Evolutionary conservation across 2,113 vertebrate species (phyloP).

Genomic region (Phaethon lepturus): DNA sequence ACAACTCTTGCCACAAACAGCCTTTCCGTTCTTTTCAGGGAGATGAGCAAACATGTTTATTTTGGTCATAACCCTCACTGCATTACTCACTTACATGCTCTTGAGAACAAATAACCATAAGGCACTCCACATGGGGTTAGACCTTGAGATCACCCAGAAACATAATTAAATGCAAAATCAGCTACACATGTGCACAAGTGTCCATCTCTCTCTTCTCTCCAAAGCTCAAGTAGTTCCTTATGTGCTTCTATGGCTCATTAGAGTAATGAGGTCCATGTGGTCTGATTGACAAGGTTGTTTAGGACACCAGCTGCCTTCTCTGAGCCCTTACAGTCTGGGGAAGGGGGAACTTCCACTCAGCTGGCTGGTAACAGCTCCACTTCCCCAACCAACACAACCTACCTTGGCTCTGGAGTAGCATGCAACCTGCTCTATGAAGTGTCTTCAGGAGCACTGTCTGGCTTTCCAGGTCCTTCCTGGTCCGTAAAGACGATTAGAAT

Average conservation of each 20-base stretch:
- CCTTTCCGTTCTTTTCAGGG: not conserved
- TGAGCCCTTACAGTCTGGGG: not conserved
- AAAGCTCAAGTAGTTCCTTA: not conserved
- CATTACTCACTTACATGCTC: not conserved
- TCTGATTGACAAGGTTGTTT: not conserved
- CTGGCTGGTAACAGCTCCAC: fast-evolving
- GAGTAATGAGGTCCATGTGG: not conserved
- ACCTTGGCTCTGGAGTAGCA: not conserved
- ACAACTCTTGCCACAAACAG: not conserved
- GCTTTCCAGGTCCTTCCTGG: not conserved
- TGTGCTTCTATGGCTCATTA: not conserved
- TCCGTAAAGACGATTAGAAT: not conserved
- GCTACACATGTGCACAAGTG: not conserved
- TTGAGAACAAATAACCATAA: not conserved
- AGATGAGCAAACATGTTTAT: fast-evolving
- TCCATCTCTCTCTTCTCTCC: not conserved
- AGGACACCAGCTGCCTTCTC: not conserved
- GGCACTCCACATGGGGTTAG: not conserved
- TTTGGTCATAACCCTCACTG: not conserved
- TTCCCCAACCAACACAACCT: not conserved
- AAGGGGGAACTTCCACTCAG: not conserved
- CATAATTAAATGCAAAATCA: not conserved
- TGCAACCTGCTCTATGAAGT: not conserved
- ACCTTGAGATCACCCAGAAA: not conserved
- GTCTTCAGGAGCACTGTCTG: not conserved